phyloP scores from a whole-genome alignment of 30 jellyfish, hydroid and myxozoan species.

The Chrysaora quinquecirrha region DNA sequence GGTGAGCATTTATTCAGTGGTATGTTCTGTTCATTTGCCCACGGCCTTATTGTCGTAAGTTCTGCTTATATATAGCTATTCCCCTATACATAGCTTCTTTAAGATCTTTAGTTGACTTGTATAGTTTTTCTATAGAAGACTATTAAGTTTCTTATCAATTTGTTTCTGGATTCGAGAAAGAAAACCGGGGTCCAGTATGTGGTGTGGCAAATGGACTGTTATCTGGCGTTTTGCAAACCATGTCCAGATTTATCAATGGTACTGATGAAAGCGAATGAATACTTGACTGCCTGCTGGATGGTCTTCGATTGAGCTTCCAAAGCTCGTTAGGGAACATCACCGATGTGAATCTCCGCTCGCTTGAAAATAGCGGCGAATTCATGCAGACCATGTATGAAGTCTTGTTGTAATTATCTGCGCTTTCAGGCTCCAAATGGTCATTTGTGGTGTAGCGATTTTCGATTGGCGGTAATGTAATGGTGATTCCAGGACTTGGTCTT shows the following conservation, averaged over 20 bases:
- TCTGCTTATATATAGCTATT: no score
- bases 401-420: neutral
- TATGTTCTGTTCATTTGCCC: no score
- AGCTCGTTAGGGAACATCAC: conserved; percentile 28
- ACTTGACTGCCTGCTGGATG: conserved; percentile 8
- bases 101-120: no score
- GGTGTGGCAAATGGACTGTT: conserved; percentile 11
- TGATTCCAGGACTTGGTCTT: neutral
- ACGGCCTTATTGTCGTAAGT: no score
- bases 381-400: neutral
- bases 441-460: neutral
- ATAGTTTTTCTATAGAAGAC: no score
- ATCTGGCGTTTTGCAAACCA: conserved; percentile 19
- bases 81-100: no score
- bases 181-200: no score
- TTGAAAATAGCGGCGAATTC: neutral
- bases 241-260: neutral
- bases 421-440: neutral
- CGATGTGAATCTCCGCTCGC: conserved; percentile 1
- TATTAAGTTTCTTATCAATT: no score
- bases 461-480: neutral
- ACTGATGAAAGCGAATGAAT: neutral
- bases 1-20: no score
- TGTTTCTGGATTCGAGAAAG: no score
- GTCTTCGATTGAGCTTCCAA: conserved; percentile 18